Evolutionary conservation across 2,888 invertebrate species (phyloP).

Genomic region (Hirtodrosophila duncani): DNA sequence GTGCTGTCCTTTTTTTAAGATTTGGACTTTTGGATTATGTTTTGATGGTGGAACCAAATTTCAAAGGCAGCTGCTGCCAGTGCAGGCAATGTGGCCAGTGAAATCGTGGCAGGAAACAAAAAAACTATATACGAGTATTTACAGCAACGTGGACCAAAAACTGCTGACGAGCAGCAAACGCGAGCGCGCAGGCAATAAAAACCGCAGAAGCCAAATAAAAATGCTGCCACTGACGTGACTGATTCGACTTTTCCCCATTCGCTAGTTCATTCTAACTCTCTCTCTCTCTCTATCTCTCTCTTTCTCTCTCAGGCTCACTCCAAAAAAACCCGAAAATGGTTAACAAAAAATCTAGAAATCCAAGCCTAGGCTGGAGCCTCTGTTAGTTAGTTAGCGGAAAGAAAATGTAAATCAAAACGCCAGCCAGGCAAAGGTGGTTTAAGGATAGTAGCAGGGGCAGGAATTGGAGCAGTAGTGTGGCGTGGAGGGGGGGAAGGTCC

Average conservation of each 20-base stretch:
- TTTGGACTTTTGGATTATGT: conserved; percentile 58
- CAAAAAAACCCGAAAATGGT: too few species aligned
- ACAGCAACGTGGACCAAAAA: conserved; percentile 48
- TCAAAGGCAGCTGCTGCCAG: conserved; percentile 22
- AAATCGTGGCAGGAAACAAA: neutral
- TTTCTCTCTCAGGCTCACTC: too few species aligned
- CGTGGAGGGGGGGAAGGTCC: too few species aligned
- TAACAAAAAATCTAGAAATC: conserved; percentile 47
- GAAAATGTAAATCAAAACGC: conserved; percentile 70
- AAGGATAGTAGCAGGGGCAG: too few species aligned
- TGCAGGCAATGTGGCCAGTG: conserved; percentile 12
- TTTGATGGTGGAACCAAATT: conserved; percentile 44
- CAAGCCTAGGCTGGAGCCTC: conserved; percentile 17
- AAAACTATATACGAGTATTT: too few species aligned
- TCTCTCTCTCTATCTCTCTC: too few species aligned
- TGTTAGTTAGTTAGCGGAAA: conserved; percentile 48
- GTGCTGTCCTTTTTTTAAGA: conserved; percentile 62
- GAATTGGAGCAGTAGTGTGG: too few species aligned
- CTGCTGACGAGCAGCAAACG: conserved; percentile 55
- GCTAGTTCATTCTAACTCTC: too few species aligned
- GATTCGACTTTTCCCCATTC: neutral
- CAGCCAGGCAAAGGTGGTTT: conserved; percentile 33
- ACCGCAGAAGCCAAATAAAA: conserved; percentile 65
- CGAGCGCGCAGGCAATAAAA: conserved; percentile 50
- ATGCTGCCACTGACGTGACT: conserved; percentile 45